Base-by-base conservation (phyloP, 2,888 invertebrate species). In the Monoplex corrugatus region DNA sequence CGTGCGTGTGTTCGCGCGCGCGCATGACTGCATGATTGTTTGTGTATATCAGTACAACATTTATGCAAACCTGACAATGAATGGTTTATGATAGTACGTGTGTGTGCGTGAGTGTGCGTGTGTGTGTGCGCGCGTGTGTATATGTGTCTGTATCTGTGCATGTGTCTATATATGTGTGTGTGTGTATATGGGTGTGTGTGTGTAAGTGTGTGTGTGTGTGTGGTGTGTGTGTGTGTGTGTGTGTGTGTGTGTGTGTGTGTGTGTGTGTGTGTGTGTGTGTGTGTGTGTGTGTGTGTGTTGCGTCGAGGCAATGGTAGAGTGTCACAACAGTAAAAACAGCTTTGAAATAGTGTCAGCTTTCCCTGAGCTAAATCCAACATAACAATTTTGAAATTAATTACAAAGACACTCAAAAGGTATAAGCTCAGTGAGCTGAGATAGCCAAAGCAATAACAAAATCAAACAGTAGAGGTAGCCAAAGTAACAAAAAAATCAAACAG, bases 221-320 rank as follows among this genome's bases (percentile, higher is more conserved):
- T n/a, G n/a, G 82, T 82, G 82, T 82, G 82, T 82, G 82, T 82
- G 82, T 82, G 82, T 82, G 82, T 82, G 82, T 82, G 82, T 82
- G 82, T 82, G 82, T 82, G 82, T 82, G 82, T 82, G 63, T 68
- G 63, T 68, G 63, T 68, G 63, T 68, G 63, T 68, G 63, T 68
- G n/a, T n/a, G n/a, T n/a, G 63, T 68, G 63, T 68, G 63, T 68
- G 63, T 68, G 63, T 68, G 63, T 68, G 63, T 68, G 63, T 68
- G 63, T 68, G 63, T 50, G 8, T 50, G 8, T 50, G 8, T 50
- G 50, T 50, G 8, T 50, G 50, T 50, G 8, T 50, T 50, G 8
- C 16, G 50, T 50, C 16, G 50, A 13, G 8, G 50, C 16, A 13
- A 13, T 50, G 50, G n/a, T n/a, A n/a, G n/a, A n/a, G n/a, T n/a